Conservation (phyloP, 2,888 invertebrate genomes). For the Isotomurus palustris region DNA sequence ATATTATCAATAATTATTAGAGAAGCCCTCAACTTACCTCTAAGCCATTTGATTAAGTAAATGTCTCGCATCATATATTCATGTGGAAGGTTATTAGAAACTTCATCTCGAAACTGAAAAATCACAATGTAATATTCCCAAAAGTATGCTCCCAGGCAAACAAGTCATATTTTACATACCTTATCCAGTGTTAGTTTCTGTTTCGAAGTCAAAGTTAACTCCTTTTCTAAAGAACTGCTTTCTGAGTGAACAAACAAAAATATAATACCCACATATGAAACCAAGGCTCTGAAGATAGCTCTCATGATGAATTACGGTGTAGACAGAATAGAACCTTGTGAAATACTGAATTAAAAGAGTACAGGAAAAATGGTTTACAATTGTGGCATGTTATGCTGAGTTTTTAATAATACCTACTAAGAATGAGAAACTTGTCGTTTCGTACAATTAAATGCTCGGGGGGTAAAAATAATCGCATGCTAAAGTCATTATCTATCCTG, state of each 20-base stretch:
- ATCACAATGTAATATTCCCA: background rate
- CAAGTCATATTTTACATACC: background rate
- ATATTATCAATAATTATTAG: no score
- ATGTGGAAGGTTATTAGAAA: background rate
- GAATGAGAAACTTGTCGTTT: background rate
- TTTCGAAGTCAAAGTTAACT: background rate
- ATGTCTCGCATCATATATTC: slow-evolving; percentile 3
- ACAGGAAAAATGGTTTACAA: no score
- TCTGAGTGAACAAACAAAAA: no score
- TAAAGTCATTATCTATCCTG: no score
- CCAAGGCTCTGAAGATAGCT: background rate
- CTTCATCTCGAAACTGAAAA: background rate
- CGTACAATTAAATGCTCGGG: background rate
- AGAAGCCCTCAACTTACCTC: slow-evolving; percentile 1
- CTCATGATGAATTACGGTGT: background rate
- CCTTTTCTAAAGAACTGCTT: background rate
- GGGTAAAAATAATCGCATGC: background rate
- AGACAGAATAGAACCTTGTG: no score
- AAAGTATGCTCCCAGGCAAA: background rate
- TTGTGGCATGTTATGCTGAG: no score
- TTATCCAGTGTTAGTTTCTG: slow-evolving; percentile 1
- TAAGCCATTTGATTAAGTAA: slow-evolving; percentile 7
- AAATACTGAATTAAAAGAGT: no score
- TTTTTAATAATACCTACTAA: no score
- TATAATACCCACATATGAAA: background rate